Base-by-base conservation (phyloP, 1,140 invertebrate genomes). In the Neodiprion pinetum region DNA sequence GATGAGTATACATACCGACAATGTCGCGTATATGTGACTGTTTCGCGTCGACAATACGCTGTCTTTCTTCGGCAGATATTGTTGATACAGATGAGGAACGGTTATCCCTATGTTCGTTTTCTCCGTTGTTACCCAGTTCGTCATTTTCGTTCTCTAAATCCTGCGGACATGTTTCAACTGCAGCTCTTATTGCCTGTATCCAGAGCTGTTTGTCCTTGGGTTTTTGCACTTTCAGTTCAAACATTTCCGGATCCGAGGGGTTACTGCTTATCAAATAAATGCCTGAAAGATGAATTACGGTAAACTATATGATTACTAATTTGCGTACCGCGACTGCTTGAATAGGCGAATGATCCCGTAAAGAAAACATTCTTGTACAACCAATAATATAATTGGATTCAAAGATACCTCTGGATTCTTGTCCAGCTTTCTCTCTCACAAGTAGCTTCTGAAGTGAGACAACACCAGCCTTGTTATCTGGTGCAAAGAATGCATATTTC, bases 231-330 rank as follows among this genome's bases (percentile, higher is more conserved):
- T 97, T 94, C 14, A 99, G 88, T 85, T 98, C 97, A 85, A 98
- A 98, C 97, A 98, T 98, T 88, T 98, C 97, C 0, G 97, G 96
- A 79, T 95, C 94, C 1, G 91, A 90, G 0, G 95, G 94, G 83
- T 95, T 95, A 67, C 94, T 95, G 74, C 94, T 95, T 79, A 98
- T 97, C 40, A 98, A 90, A 88, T 97, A 97, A 80, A 98, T 94
- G 11, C 53, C 53, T 61, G 53, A 9, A 61, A 61, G n/a, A 61
- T 61, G 11, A 12, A 61, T 14, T 61, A 9, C n/a, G 53, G 4
- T 40, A 3, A 40, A 40, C 5, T 40, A 5, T 14, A 61, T 8
- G 53, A 61, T 40, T 8, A 61, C n/a, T 9, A 9, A 11, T 61
- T 61, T 14, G 11, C 53, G 9, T 21, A 9, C n/a, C 53, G 7